Evolutionary conservation across 2,888 invertebrate species (phyloP).

Genomic region (Dyspetes luteomarginatus): DNA sequence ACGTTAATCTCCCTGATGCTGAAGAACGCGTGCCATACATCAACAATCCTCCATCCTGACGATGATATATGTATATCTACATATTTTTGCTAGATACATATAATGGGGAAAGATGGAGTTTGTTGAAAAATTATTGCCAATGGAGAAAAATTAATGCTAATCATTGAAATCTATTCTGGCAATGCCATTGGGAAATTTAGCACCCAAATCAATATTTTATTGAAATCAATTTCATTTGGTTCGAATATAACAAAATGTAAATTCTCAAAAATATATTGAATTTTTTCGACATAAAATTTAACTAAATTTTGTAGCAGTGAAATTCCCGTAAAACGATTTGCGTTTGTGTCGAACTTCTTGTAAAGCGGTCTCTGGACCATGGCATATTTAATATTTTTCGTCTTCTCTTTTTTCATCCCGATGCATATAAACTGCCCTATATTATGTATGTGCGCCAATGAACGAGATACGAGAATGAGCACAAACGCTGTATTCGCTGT

Average conservation of each 20-base stretch:
- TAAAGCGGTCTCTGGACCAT: conserved; percentile 41
- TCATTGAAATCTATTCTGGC: too few relatives aligned
- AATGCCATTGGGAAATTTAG: background rate
- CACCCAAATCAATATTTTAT: background rate
- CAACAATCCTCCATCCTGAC: too few relatives aligned
- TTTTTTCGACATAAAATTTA: conserved; percentile 23
- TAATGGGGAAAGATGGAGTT: too few relatives aligned
- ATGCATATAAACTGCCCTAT: conserved; percentile 38
- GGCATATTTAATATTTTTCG: conserved; percentile 3
- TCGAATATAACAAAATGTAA: background rate
- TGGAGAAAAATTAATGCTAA: too few relatives aligned
- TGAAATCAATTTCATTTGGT: background rate
- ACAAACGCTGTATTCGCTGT: conserved; percentile 31
- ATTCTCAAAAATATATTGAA: too few relatives aligned
- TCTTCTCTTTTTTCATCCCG: background rate
- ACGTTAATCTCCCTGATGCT: background rate
- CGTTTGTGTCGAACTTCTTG: conserved; percentile 16
- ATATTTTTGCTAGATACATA: too few relatives aligned
- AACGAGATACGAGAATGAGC: conserved; percentile 40
- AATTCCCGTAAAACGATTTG: background rate
- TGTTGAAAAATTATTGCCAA: too few relatives aligned
- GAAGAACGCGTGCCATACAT: background rate
- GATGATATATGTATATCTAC: too few relatives aligned
- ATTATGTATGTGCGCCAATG: conserved; percentile 23
- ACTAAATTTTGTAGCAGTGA: too few relatives aligned